Base-by-base conservation (phyloP, 1,140 invertebrate species). In the Drosophila willistoni region DNA sequence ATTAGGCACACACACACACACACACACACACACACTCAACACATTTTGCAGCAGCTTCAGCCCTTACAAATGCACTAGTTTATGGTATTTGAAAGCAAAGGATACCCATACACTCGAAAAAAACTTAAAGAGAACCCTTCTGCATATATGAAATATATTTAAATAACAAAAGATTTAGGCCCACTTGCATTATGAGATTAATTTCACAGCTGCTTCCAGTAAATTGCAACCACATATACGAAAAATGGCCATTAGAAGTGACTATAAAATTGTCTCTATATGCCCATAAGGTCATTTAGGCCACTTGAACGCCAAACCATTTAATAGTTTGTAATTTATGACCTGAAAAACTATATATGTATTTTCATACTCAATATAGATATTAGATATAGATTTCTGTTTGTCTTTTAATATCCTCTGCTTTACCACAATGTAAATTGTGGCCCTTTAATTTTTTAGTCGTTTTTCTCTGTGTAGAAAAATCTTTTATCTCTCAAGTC, bases 1-100 rank as follows among this genome's bases (percentile, higher is more conserved):
- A 77, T 89, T 79, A 77, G 67, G 67, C 51, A 71, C 73, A 69
- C 63, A 19, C 44, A 51, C 2, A 51, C 73, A 69, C 63, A 19
- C 44, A 51, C 2, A 51, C 17, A 22, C 44, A 51, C 44, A 51
- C 44, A 51, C 17, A 44, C 42, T 61, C 12, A 65, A 25, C 59
- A 60, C 17, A 47, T 47, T 19, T 61, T 76, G 22, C 55, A 65
- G 47, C 44, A 71, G 61, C 56, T 44, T 29, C 29, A 10, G 34
- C 44, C 44, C 44, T 51, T 51, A 19, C 17, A 51, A 51, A 51
- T 51, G 44, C 44, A 51, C 44, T 51, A 51, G 44, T 51, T 51
- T 51, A 51, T 51, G 44, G 9, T 9, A 19, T 51, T 51, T 9
- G 17, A 51, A 51, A 22, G 17, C 17, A 51, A 51, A 51, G 10